Evolutionary conservation across 2,888 invertebrate species (phyloP).

Genomic region (Therioaphis trifolii): DNA sequence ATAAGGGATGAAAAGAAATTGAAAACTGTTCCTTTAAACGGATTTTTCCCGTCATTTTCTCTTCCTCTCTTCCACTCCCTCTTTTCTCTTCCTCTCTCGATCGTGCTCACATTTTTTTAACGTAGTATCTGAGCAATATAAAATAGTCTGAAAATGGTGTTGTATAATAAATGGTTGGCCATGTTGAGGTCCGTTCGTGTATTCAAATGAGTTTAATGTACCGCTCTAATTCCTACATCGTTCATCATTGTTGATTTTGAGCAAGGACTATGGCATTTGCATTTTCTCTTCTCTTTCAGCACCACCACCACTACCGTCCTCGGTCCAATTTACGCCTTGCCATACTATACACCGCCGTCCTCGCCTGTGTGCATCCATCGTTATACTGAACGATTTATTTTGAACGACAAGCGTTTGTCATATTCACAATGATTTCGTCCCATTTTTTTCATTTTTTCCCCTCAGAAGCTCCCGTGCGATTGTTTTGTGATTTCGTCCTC

Average conservation of each 20-base stretch:
- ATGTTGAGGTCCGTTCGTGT: slow-evolving; percentile 57
- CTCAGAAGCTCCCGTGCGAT: background rate
- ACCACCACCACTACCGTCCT: background rate
- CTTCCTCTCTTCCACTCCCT: background rate
- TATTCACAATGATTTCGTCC: slow-evolving; percentile 56
- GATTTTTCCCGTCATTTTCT: slow-evolving; percentile 51
- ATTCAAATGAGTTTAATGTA: slow-evolving; percentile 63
- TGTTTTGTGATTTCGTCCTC: slow-evolving; percentile 41
- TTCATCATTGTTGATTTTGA: slow-evolving; percentile 62
- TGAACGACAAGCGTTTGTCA: slow-evolving; percentile 60
- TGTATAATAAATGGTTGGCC: slow-evolving; percentile 54
- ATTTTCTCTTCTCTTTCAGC: slow-evolving; percentile 53
- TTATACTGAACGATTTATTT: slow-evolving; percentile 54
- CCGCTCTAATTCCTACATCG: slow-evolving; percentile 62
- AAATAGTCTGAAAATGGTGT: slow-evolving; percentile 58
- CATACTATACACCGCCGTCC: background rate
- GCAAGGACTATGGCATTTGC: slow-evolving; percentile 54
- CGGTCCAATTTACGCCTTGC: background rate
- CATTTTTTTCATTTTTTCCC: slow-evolving; percentile 25
- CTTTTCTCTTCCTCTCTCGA: background rate
- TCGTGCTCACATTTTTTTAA: slow-evolving; percentile 22
- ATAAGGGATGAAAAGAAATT: slow-evolving; percentile 51
- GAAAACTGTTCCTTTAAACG: slow-evolving; percentile 60
- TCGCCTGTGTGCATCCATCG: slow-evolving; percentile 9
- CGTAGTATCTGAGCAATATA: slow-evolving; percentile 36